Percentiles rank a stretch among this genome's conserved stretches.
These are phyloP conservation scores for Polyommatus icarus DNA, from an alignment of 2,888 invertebrate genomes.

Conservation along the genomic window DNA sequence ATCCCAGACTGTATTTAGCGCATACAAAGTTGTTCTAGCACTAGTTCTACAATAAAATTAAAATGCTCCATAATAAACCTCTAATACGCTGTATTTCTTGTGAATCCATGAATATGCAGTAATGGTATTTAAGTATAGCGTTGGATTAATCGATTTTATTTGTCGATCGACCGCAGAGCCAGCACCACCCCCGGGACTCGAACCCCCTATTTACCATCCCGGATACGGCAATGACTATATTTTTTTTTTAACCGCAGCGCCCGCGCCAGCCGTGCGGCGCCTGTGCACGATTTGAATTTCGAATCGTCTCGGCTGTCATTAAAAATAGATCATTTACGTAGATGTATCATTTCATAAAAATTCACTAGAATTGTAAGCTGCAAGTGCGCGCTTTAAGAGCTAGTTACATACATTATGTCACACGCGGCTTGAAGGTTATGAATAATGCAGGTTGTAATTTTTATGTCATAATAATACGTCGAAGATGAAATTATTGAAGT, in stretches of 20 bases:
- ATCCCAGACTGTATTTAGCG: too few species aligned
- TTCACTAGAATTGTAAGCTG: not conserved
- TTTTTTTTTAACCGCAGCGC: constrained; percentile 61
- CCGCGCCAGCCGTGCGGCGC: constrained; percentile 62
- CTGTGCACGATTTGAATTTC: constrained; percentile 64
- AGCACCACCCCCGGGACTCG: constrained; percentile 40
- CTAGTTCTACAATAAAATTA: not conserved
- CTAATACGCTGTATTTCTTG: constrained; percentile 1
- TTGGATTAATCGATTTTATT: constrained; percentile 32
- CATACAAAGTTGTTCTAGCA: not conserved
- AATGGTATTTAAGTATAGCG: constrained; percentile 9
- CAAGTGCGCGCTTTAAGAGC: not conserved
- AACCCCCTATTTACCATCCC: constrained; percentile 50
- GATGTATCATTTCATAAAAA: constrained; percentile 36
- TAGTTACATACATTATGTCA: not conserved
- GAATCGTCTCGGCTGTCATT: constrained; percentile 66
- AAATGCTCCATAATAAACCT: constrained; percentile 15
- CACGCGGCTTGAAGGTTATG: not conserved
- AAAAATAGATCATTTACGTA: constrained; percentile 72
- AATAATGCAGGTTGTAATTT: not conserved
- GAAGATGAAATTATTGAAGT: not conserved
- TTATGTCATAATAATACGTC: not conserved
- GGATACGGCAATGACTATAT: constrained; percentile 55
- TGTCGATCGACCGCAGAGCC: constrained; percentile 33
- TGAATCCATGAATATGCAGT: constrained; percentile 16